Percentiles rank a stretch among this genome's conserved stretches.
Evolutionary conservation across 2,888 invertebrate genomes (phyloP).

Genomic region (Helleia helle): DNA sequence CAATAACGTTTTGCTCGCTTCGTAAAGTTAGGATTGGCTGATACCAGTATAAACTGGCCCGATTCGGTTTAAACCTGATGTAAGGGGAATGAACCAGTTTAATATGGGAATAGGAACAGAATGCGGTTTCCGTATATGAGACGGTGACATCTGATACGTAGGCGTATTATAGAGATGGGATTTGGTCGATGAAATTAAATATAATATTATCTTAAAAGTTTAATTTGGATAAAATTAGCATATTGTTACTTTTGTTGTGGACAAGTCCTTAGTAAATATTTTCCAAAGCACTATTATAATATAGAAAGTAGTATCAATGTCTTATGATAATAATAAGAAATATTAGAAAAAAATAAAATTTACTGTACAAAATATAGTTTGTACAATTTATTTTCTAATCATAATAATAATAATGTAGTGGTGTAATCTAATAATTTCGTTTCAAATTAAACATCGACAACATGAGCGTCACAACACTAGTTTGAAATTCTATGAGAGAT

Average conservation of each 20-base stretch:
- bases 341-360: no score
- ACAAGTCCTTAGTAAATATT: no score
- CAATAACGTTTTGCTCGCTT: conserved; percentile 21
- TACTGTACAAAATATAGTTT: no score
- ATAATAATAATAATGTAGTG: no score
- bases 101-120: conserved; percentile 44
- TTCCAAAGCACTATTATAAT: no score
- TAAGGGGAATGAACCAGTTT: conserved; percentile 24
- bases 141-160: conserved; percentile 45
- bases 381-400: no score
- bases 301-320: no score
- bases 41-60: conserved; percentile 34
- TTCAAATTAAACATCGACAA: no score
- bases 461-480: not conserved
- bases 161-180: conserved; percentile 17
- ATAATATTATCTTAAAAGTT: not conserved
- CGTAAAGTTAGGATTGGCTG: conserved; percentile 21
- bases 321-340: no score
- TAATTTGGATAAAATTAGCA: no score
- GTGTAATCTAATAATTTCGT: no score
- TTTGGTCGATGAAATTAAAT: conserved; percentile 9
- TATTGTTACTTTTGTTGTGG: no score
- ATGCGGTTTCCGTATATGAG: conserved; percentile 57
- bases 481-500: not conserved
- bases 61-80: conserved; percentile 18